A percentile compares a stretch with the other conserved stretches of the same genome.
phyloP scores from a whole-genome alignment of 2,797 vertebrate species.

The Columba guinea region DNA sequence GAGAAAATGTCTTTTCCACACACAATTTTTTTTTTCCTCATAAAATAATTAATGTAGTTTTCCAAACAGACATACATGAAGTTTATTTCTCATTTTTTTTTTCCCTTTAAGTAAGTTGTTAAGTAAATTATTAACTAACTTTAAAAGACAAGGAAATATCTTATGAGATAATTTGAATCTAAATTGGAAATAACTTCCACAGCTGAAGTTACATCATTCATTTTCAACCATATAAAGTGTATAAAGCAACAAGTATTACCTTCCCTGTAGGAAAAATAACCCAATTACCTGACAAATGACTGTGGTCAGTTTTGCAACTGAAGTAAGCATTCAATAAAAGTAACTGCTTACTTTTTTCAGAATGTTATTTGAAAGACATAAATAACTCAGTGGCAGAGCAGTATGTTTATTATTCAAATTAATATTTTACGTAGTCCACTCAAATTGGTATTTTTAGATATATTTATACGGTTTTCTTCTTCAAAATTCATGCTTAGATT shows the following conservation, averaged over 20 bases:
- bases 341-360: constrained; percentile 2
- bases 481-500: not conserved
- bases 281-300: constrained; percentile 2
- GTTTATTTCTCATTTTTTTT: not conserved
- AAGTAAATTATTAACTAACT: not conserved
- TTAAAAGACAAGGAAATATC: not conserved
- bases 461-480: not conserved
- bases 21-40: not conserved
- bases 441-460: not conserved
- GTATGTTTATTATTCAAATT: not conserved
- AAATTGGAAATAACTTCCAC: not conserved
- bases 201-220: not conserved
- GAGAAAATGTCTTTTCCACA: not conserved
- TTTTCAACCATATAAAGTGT: not conserved
- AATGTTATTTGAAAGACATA: constrained; percentile 22
- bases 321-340: constrained; percentile 29
- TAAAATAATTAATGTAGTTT: not conserved
- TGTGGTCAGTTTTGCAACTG: constrained; percentile 25
- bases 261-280: constrained; percentile 22
- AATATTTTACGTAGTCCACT: not conserved
- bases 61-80: not conserved
- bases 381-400: not conserved
- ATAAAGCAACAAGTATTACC: not conserved
- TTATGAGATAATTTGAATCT: not conserved
- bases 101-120: not conserved